A percentile compares a stretch with the other conserved stretches of the same genome.
phyloP scores from a whole-genome alignment of 2,113 vertebrate species.

The Eclectus roratus region DNA sequence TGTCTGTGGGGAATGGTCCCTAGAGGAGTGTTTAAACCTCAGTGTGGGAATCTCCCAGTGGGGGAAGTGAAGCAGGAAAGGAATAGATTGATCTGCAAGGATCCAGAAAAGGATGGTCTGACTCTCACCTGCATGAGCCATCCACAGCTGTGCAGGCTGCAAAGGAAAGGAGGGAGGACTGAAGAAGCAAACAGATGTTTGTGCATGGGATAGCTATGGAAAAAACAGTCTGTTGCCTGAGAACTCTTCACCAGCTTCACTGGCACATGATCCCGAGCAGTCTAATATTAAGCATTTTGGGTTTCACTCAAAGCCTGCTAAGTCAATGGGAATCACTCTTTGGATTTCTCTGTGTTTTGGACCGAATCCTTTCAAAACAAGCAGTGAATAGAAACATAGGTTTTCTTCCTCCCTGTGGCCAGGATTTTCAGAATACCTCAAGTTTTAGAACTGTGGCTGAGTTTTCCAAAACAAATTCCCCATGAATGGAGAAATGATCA shows the following conservation, averaged over 20 bases:
- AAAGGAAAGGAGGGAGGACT: neutral
- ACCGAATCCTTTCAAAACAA: conserved; percentile 13
- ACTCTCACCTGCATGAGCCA: neutral
- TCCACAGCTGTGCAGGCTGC: neutral
- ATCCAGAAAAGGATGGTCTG: neutral
- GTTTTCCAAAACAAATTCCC: neutral
- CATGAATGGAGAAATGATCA: neutral
- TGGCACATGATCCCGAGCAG: neutral
- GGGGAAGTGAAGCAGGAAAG: neutral
- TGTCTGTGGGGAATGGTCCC: neutral
- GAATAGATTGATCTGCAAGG: neutral
- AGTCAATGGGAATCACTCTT: conserved; percentile 5
- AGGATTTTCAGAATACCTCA: conserved; percentile 34
- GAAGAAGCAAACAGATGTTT: neutral
- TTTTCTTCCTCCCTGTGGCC: neutral
- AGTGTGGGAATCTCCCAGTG: neutral
- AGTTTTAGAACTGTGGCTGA: neutral
- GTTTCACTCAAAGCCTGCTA: neutral
- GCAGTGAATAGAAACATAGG: neutral
- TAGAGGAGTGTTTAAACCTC: neutral
- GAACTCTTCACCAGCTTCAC: neutral
- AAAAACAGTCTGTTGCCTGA: neutral
- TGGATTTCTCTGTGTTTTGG: neutral
- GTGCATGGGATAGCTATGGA: neutral
- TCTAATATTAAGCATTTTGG: neutral